Base-by-base conservation (phyloP, 1,140 invertebrate species). In the Lordiphosa collinella region DNA sequence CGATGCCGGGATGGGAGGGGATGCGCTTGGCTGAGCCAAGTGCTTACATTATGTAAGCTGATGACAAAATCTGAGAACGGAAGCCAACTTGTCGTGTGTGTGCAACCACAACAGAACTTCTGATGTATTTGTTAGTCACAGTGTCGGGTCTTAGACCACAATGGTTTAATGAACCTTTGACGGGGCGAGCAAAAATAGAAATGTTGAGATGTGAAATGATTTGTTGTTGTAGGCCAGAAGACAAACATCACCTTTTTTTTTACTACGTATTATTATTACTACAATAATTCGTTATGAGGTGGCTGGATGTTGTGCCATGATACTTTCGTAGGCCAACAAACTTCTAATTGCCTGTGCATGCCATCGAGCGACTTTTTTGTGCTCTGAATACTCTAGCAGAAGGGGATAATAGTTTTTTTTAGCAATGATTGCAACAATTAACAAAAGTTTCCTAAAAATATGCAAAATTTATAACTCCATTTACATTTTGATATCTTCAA, bases 151-250 rank as follows among this genome's bases (percentile, higher is more conserved):
- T 69, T 40, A 65, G 65, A 62, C 63, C 59, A 43, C 54, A 54
- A 63, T 40, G 65, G 82, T 86, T 86, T 86, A 86, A 86, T 82
- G 82, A 86, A 86, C 82, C 47, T 59, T 64, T 35, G 13, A 12
- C 31, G 14, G 37, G 13, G 41, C 66, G 54, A 59, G 55, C 35
- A 52, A 51, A 53, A 50, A 62, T 48, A 56, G 53, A 57, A 48
- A 56, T 61, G 70, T 66, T 63, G 58, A 70, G 64, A 72, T 82
- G 67, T 72, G 64, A 84, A 78, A 72, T 73, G 66, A 78, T 78
- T 80, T 84, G 68, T 69, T 79, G 73, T 61, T 59, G 63, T 50
- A 40, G 65, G 36, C 51, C 56, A 43, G 36, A 62, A 76, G 50
- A 61, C 67, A 76, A 76, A 65, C 67, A 84, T 64, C 57, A 62